Evolutionary conservation across 2,888 invertebrate species (phyloP).

Genomic region (Caenorhabditis sp.): DNA sequence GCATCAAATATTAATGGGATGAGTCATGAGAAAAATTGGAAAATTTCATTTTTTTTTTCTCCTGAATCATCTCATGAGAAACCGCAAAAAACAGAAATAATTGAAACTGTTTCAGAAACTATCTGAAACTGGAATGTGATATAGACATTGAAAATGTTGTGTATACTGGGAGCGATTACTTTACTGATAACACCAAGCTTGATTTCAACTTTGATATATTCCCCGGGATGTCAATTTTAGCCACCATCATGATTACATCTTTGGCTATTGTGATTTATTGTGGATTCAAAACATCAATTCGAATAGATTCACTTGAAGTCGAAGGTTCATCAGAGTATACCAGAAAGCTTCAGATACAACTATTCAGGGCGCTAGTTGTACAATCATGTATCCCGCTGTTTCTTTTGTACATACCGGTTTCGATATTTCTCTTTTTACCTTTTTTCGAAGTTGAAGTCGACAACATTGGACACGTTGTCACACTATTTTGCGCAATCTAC

Average conservation of each 20-base stretch:
- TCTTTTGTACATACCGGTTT: neutral
- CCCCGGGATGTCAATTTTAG: too few relatives aligned
- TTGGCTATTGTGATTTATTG: neutral
- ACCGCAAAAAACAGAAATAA: too few relatives aligned
- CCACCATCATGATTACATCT: neutral
- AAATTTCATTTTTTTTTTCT: too few relatives aligned
- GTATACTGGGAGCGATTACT: too few relatives aligned
- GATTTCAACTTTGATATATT: too few relatives aligned
- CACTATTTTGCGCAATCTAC: neutral
- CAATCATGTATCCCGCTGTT: neutral
- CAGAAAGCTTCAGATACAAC: neutral
- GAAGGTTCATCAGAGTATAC: neutral
- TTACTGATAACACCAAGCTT: too few relatives aligned
- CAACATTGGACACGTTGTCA: neutral
- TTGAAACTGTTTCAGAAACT: too few relatives aligned
- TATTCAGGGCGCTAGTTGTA: neutral
- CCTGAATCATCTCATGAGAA: too few relatives aligned
- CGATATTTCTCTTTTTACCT: neutral
- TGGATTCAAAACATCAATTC: neutral
- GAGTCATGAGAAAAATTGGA: too few relatives aligned
- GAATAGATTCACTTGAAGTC: neutral
- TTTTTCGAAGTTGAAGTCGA: neutral
- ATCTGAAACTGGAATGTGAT: too few relatives aligned
- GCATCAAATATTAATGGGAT: too few relatives aligned
- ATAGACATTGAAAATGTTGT: too few relatives aligned